These are phyloP conservation scores for Oligia fasciuncula DNA, from an alignment of 2,888 invertebrate species.

Conservation along the genomic window DNA sequence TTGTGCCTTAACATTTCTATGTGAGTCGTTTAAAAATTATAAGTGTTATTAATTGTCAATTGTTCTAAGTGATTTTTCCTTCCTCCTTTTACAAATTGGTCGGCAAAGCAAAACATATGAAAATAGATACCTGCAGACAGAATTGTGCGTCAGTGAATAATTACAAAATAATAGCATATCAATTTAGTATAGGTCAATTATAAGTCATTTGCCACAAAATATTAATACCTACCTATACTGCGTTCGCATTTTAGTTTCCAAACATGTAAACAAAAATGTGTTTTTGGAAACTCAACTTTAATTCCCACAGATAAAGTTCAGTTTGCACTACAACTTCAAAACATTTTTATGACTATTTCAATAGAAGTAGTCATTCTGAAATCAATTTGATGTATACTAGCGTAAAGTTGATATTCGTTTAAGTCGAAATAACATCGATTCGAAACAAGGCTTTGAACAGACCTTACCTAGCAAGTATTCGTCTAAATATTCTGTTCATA, in stretches of 20 bases:
- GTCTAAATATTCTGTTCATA: not conserved
- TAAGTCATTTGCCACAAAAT: constrained; percentile 31
- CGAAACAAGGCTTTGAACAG: too few species aligned
- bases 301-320: not conserved
- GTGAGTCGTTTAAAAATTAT: constrained; percentile 50
- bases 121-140: not conserved
- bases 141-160: constrained; percentile 28
- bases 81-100: constrained; percentile 9
- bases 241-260: too few species aligned
- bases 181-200: constrained; percentile 15
- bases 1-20: constrained; percentile 38
- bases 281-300: not conserved
- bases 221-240: constrained; percentile 2
- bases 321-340: not conserved
- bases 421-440: too few species aligned
- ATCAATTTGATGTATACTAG: not conserved
- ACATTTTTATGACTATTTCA: not conserved
- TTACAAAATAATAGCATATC: constrained; percentile 25
- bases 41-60: constrained; percentile 53
- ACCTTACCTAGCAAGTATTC: constrained; percentile 11
- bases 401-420: not conserved
- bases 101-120: not conserved
- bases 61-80: constrained; percentile 34
- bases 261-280: not conserved
- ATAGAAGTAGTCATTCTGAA: not conserved